Base-by-base conservation (phyloP, 2,113 vertebrate species). In the Nothobranchius kuhntae region DNA sequence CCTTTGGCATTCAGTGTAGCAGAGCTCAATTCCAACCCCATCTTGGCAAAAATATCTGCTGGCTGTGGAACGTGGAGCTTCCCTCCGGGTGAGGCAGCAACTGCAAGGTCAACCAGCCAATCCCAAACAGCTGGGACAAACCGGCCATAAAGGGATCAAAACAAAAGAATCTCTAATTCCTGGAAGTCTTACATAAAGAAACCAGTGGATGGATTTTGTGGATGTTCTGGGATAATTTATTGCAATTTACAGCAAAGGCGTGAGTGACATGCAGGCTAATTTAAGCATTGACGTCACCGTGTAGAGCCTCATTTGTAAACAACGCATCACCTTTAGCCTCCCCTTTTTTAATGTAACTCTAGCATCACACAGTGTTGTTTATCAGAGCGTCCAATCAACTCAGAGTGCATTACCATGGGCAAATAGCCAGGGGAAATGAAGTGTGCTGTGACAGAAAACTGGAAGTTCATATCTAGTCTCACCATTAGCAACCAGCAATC, bases 101-200 rank as follows among this genome's bases (percentile, higher is more conserved):
- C 61, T 75, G 35, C 40, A 77, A 76, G 74, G 75, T 74, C 77
- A 76, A 44, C 46, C 13, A 13, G 68, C 56, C 35, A 71, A 61
- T 50, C 21, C 59, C 24, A 53, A 6, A 30, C 46, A 44, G 55
- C 11, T 65, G 17, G 51, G 53, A 38, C 52, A 50, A 55, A 14
- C 36, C 46, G 61, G 9, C 47, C 42, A 30, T 46, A 54, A 65
- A 9, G 10, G 56, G 1, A 65, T 13, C 38, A 52, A 65, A 65
- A 30, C 61, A 50, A 45, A 74, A 40, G 8, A 54, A 61, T 5
- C 13, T 54, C 12, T 50, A 30, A 52, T 51, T 44, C 26, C 58
- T 13, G 64, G 15, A 35, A 42, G 48, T 30, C 24, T 17, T 21
- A 13, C 38, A 56, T 50, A n/a, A 40, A 46, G 62, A 52, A 6